A percentile compares a stretch with the other conserved stretches of the same genome.
Conservation (phyloP, 1,140 invertebrate genomes). For the Megathymus violae region DNA sequence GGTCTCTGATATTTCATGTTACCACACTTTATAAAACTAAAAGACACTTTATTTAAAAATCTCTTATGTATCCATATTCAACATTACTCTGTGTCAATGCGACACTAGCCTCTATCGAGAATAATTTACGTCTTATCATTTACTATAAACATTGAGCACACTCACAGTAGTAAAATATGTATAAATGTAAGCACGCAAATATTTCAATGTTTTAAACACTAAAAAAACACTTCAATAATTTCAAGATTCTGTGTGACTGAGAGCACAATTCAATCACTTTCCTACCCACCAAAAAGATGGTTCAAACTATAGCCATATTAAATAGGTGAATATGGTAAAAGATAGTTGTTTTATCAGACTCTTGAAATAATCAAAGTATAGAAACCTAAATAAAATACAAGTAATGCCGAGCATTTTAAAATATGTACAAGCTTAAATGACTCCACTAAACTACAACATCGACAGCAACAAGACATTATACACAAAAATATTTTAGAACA, state of each 20-base stretch:
- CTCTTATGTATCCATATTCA: not conserved
- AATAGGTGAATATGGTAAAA: too few species aligned
- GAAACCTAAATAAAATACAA: slow-evolving; percentile 24
- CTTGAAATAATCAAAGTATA: slow-evolving; percentile 23
- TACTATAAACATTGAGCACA: slow-evolving; percentile 13
- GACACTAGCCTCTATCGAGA: slow-evolving; percentile 7
- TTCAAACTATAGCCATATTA: not conserved
- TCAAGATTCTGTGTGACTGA: not conserved
- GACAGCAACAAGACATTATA: slow-evolving; percentile 39
- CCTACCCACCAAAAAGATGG: not conserved
- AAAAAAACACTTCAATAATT: not conserved
- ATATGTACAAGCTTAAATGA: slow-evolving; percentile 40
- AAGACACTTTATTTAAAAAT: slow-evolving; percentile 14
- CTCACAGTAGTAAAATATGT: slow-evolving; percentile 9
- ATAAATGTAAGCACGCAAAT: slow-evolving; percentile 8
- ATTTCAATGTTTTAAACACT: slow-evolving; percentile 7
- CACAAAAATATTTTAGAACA: slow-evolving; percentile 35
- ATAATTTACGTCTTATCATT: slow-evolving; percentile 1
- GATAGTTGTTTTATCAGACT: slow-evolving; percentile 3
- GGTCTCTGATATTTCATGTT: too few species aligned
- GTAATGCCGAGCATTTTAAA: slow-evolving; percentile 39
- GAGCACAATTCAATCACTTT: not conserved
- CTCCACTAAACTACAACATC: slow-evolving; percentile 35
- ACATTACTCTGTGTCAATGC: slow-evolving; percentile 1
- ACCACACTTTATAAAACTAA: too few species aligned